Conservation (phyloP, 2,797 vertebrate genomes). For the Trichosurus vulpecula region DNA sequence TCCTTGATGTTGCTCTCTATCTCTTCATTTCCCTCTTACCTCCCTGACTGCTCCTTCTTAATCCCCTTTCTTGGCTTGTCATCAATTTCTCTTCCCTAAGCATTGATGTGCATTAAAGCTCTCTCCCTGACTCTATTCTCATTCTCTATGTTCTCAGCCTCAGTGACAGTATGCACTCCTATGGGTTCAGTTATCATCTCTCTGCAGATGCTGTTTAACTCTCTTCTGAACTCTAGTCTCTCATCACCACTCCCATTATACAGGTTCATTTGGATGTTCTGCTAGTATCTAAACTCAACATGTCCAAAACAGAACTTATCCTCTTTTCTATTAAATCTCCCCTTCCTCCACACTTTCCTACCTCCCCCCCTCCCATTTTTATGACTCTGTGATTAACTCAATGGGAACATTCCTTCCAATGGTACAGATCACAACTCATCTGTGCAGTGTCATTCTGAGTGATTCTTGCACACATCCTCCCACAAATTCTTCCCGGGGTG, state of each 20-base stretch:
- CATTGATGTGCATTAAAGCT: background rate
- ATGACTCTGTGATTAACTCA: background rate
- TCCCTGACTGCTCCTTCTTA: background rate
- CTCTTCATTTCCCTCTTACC: no score
- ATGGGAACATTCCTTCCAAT: background rate
- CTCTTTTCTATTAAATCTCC: background rate
- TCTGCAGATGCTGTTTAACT: background rate
- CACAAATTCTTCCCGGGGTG: background rate
- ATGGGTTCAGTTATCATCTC: background rate
- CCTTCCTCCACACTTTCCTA: background rate
- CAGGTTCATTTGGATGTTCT: background rate
- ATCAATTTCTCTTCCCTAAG: background rate
- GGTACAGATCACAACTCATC: background rate
- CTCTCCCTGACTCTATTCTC: background rate
- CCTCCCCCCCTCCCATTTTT: background rate
- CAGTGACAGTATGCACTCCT: background rate
- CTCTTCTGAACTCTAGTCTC: background rate
- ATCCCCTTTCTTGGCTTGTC: background rate
- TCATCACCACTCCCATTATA: background rate
- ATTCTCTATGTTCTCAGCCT: background rate
- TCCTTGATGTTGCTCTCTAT: background rate
- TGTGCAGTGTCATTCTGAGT: no score
- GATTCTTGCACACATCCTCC: background rate
- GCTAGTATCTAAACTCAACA: background rate
- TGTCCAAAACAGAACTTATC: background rate